These are phyloP conservation scores for Diadumene lineata DNA, from an alignment of 92 coral and sea anemone species.

Conservation along the genomic window DNA sequence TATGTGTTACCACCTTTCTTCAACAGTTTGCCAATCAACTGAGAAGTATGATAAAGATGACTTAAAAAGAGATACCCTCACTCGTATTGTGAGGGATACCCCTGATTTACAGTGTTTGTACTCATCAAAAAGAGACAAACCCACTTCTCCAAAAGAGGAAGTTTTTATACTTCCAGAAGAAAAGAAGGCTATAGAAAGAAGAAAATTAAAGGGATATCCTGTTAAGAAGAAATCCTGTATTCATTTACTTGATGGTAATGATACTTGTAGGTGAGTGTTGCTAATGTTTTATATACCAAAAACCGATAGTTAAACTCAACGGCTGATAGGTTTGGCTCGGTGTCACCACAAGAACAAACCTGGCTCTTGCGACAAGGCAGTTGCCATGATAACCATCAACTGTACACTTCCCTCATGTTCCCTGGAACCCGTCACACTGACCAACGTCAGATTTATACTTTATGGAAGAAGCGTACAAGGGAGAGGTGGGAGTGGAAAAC, in stretches of 20 bases:
- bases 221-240: neutral
- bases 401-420: no score
- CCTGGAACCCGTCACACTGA: no score
- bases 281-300: no score
- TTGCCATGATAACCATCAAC: no score
- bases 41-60: conserved; percentile 1
- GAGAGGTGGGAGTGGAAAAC: no score
- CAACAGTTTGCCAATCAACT: neutral
- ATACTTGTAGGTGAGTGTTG: neutral
- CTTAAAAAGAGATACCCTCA: neutral
- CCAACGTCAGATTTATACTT: no score
- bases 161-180: neutral
- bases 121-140: neutral
- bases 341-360: no score
- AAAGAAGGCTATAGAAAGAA: neutral
- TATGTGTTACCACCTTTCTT: no score
- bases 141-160: neutral
- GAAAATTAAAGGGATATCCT: conserved; percentile 4
- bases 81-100: neutral
- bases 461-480: no score
- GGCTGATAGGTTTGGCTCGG: no score
- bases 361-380: no score
- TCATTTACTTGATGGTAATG: neutral
- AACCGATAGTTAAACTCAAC: no score
- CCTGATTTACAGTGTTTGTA: neutral